Percentiles rank a stretch among this genome's conserved stretches.
Evolutionary conservation across 2,888 invertebrate species (phyloP).

Genomic region (Heliconius cydno): DNA sequence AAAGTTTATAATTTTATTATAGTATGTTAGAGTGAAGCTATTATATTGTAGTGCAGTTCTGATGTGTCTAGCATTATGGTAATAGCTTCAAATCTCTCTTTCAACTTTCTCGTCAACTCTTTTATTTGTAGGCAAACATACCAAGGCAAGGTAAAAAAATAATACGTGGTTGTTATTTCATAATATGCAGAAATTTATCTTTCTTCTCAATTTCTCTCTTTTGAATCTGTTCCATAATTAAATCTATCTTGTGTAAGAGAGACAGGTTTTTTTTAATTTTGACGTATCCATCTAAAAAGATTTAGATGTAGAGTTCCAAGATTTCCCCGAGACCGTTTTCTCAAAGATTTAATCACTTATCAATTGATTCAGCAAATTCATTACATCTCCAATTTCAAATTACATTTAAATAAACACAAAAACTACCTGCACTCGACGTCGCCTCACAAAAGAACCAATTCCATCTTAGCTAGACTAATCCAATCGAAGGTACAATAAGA

Average conservation of each 20-base stretch:
- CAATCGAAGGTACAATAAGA: constrained; percentile 77
- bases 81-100: too few species aligned
- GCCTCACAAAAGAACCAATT: constrained; percentile 43
- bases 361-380: not conserved
- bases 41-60: too few species aligned
- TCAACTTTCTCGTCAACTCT: too few species aligned
- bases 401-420: constrained; percentile 34
- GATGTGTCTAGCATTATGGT: too few species aligned
- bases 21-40: not conserved
- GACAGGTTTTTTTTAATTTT: too few species aligned
- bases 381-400: constrained; percentile 13
- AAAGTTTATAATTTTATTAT: not conserved
- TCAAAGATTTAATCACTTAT: not conserved
- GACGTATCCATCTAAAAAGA: not conserved
- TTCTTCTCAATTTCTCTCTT: too few species aligned
- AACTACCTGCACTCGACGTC: constrained; percentile 33
- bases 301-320: not conserved
- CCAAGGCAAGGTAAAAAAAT: too few species aligned
- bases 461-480: constrained; percentile 65
- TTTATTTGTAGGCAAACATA: too few species aligned
- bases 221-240: too few species aligned
- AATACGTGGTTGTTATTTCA: too few species aligned
- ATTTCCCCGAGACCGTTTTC: not conserved
- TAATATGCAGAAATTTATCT: too few species aligned
- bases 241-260: too few species aligned